Evolutionary conservation across 2,888 invertebrate species (phyloP).

Genomic region (Linnaemya tessellans): DNA sequence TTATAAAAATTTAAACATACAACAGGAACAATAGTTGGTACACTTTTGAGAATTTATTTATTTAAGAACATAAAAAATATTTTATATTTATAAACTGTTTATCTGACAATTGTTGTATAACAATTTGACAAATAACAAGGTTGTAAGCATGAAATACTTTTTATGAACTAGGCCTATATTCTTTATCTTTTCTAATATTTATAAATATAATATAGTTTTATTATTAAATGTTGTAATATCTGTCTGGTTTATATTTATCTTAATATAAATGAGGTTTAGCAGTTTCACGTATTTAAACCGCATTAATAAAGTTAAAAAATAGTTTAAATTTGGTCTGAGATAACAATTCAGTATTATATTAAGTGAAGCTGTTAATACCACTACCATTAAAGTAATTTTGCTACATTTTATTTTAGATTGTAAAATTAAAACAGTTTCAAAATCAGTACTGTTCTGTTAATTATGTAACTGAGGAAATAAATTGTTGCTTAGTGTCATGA

Average conservation of each 20-base stretch:
- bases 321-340: not conserved
- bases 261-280: not conserved
- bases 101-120: no score
- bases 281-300: not conserved
- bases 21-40: no score
- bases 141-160: no score
- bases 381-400: not conserved
- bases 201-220: slow-evolving; percentile 5
- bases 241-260: slow-evolving; percentile 19
- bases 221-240: slow-evolving; percentile 36
- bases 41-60: not conserved
- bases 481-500: no score
- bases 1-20: no score
- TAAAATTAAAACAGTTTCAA: not conserved
- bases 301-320: not conserved
- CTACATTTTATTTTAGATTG: not conserved
- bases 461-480: no score
- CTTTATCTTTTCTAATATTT: not conserved
- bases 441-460: slow-evolving; percentile 43
- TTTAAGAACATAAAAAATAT: no score
- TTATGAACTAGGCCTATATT: no score
- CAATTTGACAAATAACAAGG: no score
- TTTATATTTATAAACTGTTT: no score
- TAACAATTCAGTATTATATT: not conserved
- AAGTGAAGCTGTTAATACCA: slow-evolving; percentile 12